A percentile compares a stretch with the other conserved stretches of the same genome.
phyloP scores from a whole-genome alignment of 2,113 vertebrate species.

The Tautogolabrus adspersus region DNA sequence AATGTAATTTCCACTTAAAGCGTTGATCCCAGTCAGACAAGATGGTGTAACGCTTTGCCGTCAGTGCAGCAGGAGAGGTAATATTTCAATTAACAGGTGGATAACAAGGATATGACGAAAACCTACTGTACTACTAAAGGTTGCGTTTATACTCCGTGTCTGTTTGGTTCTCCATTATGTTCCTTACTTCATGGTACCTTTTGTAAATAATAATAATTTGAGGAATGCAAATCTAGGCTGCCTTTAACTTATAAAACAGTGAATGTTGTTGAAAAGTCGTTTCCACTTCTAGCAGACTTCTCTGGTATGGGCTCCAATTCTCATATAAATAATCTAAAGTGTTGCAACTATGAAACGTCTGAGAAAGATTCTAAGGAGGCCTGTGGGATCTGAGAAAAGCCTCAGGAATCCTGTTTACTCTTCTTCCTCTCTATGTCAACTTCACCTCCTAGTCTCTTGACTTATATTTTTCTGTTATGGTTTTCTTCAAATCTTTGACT shows the following conservation, averaged over 20 bases:
- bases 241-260: conserved; percentile 6
- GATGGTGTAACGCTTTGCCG: conserved; percentile 20
- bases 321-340: conserved; percentile 22
- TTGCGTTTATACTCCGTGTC: conserved; percentile 1
- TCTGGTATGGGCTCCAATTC: conserved; percentile 14
- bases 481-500: conserved; percentile 8
- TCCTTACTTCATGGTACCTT: neutral
- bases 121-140: conserved; percentile 22
- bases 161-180: neutral
- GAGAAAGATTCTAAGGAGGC: conserved; percentile 32
- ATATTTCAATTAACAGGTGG: conserved; percentile 24
- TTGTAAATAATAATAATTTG: conserved; percentile 9
- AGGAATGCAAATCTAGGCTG: conserved; percentile 40
- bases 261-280: conserved; percentile 7
- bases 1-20: conserved; percentile 48
- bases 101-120: conserved; percentile 10
- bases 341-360: conserved; percentile 34
- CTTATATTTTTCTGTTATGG: conserved; percentile 16
- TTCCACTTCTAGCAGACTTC: neutral
- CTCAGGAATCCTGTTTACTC: conserved; percentile 33
- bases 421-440: conserved; percentile 14
- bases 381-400: conserved; percentile 45
- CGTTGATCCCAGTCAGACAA: conserved; percentile 43
- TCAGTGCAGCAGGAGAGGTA: conserved; percentile 28
- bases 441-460: conserved; percentile 1